Conservation (phyloP, 2,888 invertebrate genomes). For the Eupithecia tripunctaria region DNA sequence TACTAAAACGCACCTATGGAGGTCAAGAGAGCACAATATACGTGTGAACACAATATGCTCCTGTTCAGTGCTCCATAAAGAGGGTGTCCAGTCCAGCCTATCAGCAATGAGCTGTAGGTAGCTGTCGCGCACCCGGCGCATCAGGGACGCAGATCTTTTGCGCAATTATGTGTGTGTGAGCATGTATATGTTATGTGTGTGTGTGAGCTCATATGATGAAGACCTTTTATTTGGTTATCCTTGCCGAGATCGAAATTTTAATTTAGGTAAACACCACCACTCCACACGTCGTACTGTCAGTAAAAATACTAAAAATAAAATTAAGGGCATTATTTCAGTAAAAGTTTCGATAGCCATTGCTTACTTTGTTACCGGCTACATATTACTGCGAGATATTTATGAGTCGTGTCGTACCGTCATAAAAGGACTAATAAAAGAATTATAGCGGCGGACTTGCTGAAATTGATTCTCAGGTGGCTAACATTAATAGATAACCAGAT, state of each 20-base stretch:
- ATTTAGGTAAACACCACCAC: neutral
- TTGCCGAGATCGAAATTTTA: neutral
- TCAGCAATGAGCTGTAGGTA: too few species aligned
- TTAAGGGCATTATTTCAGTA: neutral
- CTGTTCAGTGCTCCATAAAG: too few species aligned
- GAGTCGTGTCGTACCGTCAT: neutral
- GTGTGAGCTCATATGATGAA: neutral
- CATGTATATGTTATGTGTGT: too few species aligned
- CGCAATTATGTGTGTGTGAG: too few species aligned
- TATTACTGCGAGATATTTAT: neutral
- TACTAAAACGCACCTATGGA: too few species aligned
- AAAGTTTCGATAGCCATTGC: neutral
- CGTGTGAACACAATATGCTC: too few species aligned
- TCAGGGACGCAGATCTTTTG: too few species aligned
- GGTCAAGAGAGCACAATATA: too few species aligned
- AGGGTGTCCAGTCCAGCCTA: too few species aligned
- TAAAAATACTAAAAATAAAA: neutral
- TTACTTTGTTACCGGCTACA: neutral
- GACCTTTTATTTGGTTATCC: neutral
- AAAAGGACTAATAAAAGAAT: constrained; percentile 27
- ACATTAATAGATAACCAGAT: constrained; percentile 6
- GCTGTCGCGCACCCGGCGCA: too few species aligned
- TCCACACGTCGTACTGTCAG: neutral
- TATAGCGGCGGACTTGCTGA: constrained; percentile 23
- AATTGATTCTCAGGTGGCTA: constrained; percentile 32